Evolutionary conservation across 2,797 vertebrate genomes (phyloP), one percentile per base, ranked within the genome.

Genomic region (Scolopax rusticola): DNA sequence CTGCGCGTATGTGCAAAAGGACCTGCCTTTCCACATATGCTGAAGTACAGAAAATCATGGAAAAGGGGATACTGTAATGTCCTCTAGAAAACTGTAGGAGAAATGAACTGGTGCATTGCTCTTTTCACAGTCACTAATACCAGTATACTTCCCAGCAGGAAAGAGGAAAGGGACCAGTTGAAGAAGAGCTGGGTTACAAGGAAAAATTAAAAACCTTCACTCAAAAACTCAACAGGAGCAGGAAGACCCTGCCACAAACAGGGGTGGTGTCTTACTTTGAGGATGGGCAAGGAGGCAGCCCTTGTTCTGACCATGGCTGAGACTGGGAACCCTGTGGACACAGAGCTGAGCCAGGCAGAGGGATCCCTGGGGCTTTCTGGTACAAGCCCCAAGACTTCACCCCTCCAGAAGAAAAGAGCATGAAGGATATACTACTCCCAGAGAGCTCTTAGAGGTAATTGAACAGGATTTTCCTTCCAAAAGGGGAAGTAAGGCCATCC

Each of bases 321-420:
- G 21, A 15, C 19, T 3, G 1, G 21, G 20, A 27, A 36, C 36
- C 17, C 11, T 14, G 3, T 4, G 3, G 15, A 68, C 0, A 2
- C 19, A 69, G 32, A 17, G 4, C 8, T 1, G 0, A 30, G 12
- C 28, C 81, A 63, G 19, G 38, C 24, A 71, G 5, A 1, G 1
- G 11, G 13, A 75, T 18, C 4, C 4, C 41, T 2, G 1, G 12
- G 24, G 4, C 16, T 24, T 48, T 61, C 69, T 73, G 43, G n/a
- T 13, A 50, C 21, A 36, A 68, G 24, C 2, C 30, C 12, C 0
- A 3, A 65, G 27, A 21, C 11, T 85, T 32, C 20, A 8, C 28
- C 3, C 4, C 24, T 63, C 59, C 69, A 60, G 54, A 6, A 78
- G 3, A 51, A 33, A 87, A 65, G 30, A 63, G 6, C 12, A 63